Evolutionary conservation across 2,888 invertebrate genomes (phyloP).

Genomic region (Brachynemurus nebulosus): DNA sequence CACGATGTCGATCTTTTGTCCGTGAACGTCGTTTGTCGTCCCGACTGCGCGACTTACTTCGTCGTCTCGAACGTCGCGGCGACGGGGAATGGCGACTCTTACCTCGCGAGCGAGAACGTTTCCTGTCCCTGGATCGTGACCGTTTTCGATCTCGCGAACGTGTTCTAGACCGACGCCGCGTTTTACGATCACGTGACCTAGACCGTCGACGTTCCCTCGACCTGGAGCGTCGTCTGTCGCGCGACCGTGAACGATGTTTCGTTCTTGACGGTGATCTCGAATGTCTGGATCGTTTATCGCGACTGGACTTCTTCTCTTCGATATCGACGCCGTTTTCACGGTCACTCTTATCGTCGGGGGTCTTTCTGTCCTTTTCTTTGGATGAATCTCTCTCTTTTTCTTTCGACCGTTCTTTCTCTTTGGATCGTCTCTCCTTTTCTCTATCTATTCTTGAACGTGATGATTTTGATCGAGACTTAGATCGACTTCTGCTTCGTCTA

Average conservation of each 20-base stretch:
- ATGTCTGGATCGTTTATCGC: conserved; percentile 34
- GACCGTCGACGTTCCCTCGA: conserved; percentile 43
- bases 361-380: conserved; percentile 23
- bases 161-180: conserved; percentile 35
- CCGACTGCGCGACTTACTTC: conserved; percentile 20
- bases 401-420: conserved; percentile 25
- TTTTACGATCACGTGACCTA: conserved; percentile 29
- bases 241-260: conserved; percentile 31
- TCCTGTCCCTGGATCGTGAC: conserved; percentile 35
- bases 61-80: conserved; percentile 25
- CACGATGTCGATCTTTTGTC: conserved; percentile 19
- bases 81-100: conserved; percentile 31
- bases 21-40: conserved; percentile 28
- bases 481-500: conserved; percentile 24
- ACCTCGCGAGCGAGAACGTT: conserved; percentile 28
- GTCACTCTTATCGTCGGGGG: conserved; percentile 25
- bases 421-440: conserved; percentile 24
- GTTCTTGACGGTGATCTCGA: conserved; percentile 32
- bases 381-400: conserved; percentile 9
- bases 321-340: conserved; percentile 27
- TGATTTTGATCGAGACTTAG: conserved; percentile 9
- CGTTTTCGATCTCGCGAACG: conserved; percentile 36
- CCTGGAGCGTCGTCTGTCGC: conserved; percentile 40
- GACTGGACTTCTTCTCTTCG: conserved; percentile 28
- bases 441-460: conserved; percentile 18